Percentiles rank a stretch among this genome's conserved stretches.
Evolutionary conservation across 2,888 invertebrate species (phyloP).

Genomic region (Colletes collaris): DNA sequence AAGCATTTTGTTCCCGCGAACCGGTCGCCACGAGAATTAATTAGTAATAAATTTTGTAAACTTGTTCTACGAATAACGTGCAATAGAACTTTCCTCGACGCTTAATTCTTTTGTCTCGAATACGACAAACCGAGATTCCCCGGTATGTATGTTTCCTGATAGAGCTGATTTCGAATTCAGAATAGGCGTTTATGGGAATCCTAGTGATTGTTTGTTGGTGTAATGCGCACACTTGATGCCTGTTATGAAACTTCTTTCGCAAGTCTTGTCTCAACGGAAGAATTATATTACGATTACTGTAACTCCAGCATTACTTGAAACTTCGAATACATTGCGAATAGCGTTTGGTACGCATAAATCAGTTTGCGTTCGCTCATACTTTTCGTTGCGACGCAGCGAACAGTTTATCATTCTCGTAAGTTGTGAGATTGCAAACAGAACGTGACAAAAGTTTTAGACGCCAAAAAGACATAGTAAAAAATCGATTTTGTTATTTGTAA

Average conservation of each 20-base stretch:
- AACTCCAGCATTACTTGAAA: background rate
- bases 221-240: background rate
- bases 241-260: background rate
- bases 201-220: background rate
- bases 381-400: no score
- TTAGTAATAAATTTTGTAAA: background rate
- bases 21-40: no score
- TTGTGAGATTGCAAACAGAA: no score
- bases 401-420: no score
- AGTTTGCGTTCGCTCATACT: no score
- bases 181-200: background rate
- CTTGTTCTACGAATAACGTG: background rate
- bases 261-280: background rate
- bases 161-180: constrained; percentile 4
- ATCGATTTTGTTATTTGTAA: no score
- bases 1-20: background rate
- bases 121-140: background rate
- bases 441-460: no score
- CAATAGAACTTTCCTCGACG: background rate
- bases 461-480: no score
- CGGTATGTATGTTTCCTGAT: background rate
- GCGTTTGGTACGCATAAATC: no score
- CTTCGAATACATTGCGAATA: background rate
- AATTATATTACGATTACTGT: background rate
- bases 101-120: constrained; percentile 1